phyloP scores from a whole-genome alignment of 2,797 vertebrate species.

The Odontamblyopus lacepedii region DNA sequence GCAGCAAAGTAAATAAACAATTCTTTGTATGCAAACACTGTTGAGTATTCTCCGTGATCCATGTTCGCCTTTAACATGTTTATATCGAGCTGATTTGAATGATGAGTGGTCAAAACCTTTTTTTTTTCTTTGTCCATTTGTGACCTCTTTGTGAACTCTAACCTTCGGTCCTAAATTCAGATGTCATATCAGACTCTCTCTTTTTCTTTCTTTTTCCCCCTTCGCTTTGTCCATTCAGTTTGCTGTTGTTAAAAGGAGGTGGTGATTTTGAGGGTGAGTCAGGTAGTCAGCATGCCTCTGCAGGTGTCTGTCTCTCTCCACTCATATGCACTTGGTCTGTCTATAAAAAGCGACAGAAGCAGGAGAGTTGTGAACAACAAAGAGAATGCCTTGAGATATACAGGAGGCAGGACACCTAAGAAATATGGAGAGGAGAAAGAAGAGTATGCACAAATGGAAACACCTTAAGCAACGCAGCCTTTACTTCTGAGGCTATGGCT shows the following conservation, averaged over 20 bases:
- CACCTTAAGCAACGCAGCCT: slow-evolving; percentile 55
- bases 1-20: slow-evolving; percentile 47
- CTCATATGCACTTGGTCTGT: slow-evolving; percentile 21
- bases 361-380: slow-evolving; percentile 50
- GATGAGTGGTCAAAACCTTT: neutral
- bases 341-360: slow-evolving; percentile 17
- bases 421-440: slow-evolving; percentile 39
- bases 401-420: slow-evolving; percentile 33
- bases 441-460: slow-evolving; percentile 58
- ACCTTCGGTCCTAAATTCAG: too few relatives aligned
- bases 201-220: neutral
- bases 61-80: neutral
- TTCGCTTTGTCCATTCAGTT: neutral
- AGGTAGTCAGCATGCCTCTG: slow-evolving; percentile 52
- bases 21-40: slow-evolving; percentile 33
- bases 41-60: slow-evolving; percentile 35
- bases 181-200: neutral
- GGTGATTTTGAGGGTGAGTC: slow-evolving; percentile 21
- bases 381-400: slow-evolving; percentile 57
- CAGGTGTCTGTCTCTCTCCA: slow-evolving; percentile 44
- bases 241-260: neutral
- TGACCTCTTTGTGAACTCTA: neutral
- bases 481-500: slow-evolving; percentile 58
- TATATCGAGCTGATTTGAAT: neutral
- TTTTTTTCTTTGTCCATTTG: neutral